Percentiles rank a stretch among this genome's conserved stretches.
phyloP scores from a whole-genome alignment of 30 jellyfish, hydroid and myxozoan genomes.

The Phacellophora camtschatica region DNA sequence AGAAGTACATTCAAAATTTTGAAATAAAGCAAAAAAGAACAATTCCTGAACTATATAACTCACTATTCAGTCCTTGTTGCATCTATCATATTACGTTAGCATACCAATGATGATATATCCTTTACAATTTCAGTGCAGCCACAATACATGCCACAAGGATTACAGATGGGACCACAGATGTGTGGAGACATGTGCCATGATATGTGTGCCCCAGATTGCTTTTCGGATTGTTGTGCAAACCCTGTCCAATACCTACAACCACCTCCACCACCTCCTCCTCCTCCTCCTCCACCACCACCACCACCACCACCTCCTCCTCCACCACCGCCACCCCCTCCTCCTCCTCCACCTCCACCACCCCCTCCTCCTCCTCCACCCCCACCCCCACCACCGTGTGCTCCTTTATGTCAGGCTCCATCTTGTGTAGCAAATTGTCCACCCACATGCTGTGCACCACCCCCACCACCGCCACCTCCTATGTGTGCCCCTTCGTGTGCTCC shows the following conservation, averaged over 20 bases:
- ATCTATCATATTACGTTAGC: too few species aligned
- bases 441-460: conserved; percentile 68
- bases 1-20: too few species aligned
- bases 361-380: conserved; percentile 90
- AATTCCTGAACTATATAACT: too few species aligned
- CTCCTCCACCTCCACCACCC: conserved; percentile 68
- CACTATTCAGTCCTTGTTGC: too few species aligned
- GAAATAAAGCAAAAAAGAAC: too few species aligned
- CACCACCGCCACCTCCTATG: conserved; percentile 89
- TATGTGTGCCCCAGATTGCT: conserved; percentile 92
- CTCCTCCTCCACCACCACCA: conserved; percentile 67
- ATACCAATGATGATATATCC: too few species aligned
- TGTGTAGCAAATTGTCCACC: conserved; percentile 74
- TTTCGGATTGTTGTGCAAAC: conserved; percentile 76
- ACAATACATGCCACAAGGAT: conserved; percentile 36
- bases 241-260: conserved; percentile 71
- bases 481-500: conserved; percentile 85
- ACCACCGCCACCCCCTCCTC: conserved; percentile 75
- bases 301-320: conserved; percentile 72
- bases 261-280: conserved; percentile 70
- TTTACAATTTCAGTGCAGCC: not conserved
- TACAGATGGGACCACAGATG: conserved; percentile 77
- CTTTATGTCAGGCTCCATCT: conserved; percentile 61
- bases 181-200: conserved; percentile 91
- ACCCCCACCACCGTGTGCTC: conserved; percentile 86